Evolutionary conservation across 2,888 invertebrate genomes (phyloP).

Genomic region (Oxyscelio sp.): DNA sequence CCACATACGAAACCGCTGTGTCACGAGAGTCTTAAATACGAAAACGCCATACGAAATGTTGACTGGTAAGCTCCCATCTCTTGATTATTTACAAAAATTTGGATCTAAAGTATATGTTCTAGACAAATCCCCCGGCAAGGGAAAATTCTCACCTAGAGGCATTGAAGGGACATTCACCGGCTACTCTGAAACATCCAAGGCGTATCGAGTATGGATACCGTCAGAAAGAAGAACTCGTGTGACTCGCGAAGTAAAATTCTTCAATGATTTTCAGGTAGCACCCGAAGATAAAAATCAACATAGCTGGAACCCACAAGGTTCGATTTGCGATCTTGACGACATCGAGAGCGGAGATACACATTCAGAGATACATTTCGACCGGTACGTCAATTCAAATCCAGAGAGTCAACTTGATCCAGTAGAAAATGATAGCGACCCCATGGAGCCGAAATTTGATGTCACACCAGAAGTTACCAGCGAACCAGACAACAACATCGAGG

Average conservation of each 20-base stretch:
- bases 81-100: neutral
- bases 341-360: no score
- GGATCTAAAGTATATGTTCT: slow-evolving; percentile 10
- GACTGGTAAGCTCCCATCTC: neutral
- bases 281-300: no score
- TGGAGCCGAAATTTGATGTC: no score
- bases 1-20: slow-evolving; percentile 46
- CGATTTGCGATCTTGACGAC: no score
- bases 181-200: slow-evolving; percentile 14
- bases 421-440: no score
- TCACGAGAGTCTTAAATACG: slow-evolving; percentile 8
- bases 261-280: no score
- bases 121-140: slow-evolving; percentile 21
- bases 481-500: no score
- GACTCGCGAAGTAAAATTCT: slow-evolving; percentile 16
- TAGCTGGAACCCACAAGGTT: no score
- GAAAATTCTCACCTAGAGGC: slow-evolving; percentile 17
- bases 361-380: no score
- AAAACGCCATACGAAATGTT: slow-evolving; percentile 34
- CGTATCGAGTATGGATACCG: slow-evolving; percentile 16
- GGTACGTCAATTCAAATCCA: no score
- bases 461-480: no score
- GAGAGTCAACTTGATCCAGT: no score
- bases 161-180: slow-evolving; percentile 22
- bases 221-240: neutral